phyloP scores from a whole-genome alignment of 35 echinoderm and acorn worm species.

The Patiria miniata region DNA sequence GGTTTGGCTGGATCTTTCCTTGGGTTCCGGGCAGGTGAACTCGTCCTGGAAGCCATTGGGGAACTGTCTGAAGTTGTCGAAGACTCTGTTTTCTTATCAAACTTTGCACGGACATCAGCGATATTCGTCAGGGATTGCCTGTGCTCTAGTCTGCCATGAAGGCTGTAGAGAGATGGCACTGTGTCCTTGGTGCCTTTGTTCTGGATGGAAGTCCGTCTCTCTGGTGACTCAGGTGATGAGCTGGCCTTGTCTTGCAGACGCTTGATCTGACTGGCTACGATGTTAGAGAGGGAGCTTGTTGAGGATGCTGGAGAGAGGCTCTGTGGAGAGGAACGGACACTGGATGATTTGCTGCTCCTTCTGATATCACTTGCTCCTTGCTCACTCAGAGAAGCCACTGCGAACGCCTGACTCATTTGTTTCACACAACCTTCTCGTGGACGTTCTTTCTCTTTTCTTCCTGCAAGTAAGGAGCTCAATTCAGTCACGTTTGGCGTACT shows the following conservation, averaged over 20 bases:
- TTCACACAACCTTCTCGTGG: conserved; percentile 78
- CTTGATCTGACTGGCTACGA: conserved; percentile 77
- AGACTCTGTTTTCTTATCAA: conserved; percentile 60
- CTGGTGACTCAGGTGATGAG: conserved; percentile 28
- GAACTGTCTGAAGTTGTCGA: neutral
- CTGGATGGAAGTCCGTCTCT: conserved; percentile 41
- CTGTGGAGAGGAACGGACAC: conserved; percentile 65
- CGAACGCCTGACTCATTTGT: conserved; percentile 81
- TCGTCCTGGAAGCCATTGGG: neutral
- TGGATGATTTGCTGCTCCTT: conserved; percentile 59
- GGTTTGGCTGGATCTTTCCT: neutral
- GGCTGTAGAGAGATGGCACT: neutral
- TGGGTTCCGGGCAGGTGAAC: neutral
- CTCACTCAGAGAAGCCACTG: conserved; percentile 46
- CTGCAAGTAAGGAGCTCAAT: conserved; percentile 18
- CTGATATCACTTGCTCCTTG: conserved; percentile 25
- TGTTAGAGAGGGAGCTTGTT: conserved; percentile 60
- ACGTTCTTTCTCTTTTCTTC: conserved; percentile 50
- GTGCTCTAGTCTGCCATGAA: conserved; percentile 41
- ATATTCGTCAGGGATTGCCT: conserved; percentile 76
- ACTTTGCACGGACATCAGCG: conserved; percentile 64
- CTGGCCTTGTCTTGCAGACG: conserved; percentile 68
- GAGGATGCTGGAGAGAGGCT: conserved; percentile 91
- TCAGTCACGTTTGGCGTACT: conserved; percentile 60
- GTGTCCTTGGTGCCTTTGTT: conserved; percentile 35